These are phyloP conservation scores for Tipula lateralis DNA, from an alignment of 2,888 invertebrate genomes.

Conservation along the genomic window DNA sequence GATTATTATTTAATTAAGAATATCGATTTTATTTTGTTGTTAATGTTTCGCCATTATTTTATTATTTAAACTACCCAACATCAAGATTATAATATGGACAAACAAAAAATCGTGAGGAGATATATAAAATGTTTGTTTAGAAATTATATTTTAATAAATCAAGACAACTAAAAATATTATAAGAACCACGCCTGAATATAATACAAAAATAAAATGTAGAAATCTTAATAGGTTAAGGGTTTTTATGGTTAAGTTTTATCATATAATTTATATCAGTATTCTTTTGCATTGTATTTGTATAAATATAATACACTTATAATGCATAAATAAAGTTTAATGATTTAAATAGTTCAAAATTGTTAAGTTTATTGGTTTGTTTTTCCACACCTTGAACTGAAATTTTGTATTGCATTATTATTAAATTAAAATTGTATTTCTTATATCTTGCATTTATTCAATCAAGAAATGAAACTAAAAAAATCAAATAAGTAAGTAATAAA, in stretches of 20 bases:
- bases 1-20: not conserved
- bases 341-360: not conserved
- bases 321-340: not conserved
- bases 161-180: not conserved
- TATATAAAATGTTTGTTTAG: not conserved
- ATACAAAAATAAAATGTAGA: not conserved
- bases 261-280: conserved; percentile 3
- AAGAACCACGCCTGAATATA: not conserved
- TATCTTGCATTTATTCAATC: not conserved
- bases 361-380: conserved; percentile 20
- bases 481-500: not conserved
- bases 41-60: not conserved
- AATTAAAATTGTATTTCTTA: not conserved
- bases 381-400: not conserved
- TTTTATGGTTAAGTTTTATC: not conserved
- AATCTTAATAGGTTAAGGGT: conserved; percentile 11
- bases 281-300: not conserved
- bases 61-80: not conserved
- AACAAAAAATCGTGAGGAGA: not conserved
- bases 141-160: not conserved
- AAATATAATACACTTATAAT: not conserved
- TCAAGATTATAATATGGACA: not conserved
- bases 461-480: not conserved
- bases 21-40: not conserved
- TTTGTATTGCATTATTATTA: not conserved